A percentile compares a stretch with the other conserved stretches of the same genome.
Evolutionary conservation across 53 echinoderm and acorn worm species (phyloP).

Genomic region (Holothuria scabra): DNA sequence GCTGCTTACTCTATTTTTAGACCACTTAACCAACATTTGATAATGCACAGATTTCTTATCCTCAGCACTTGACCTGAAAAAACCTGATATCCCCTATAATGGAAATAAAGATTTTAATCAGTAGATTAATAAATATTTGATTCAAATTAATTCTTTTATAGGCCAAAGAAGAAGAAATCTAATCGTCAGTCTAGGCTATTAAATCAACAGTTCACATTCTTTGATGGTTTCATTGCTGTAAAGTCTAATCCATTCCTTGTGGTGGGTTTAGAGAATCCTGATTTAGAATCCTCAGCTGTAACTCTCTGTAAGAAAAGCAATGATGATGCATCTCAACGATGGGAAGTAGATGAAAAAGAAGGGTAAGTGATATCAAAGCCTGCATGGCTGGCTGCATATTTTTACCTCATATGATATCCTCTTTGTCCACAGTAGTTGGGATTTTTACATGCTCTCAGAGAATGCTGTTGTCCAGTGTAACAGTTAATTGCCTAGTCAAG

Average conservation of each 20-base stretch:
- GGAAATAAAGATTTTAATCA: neutral
- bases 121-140: neutral
- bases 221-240: slow-evolving; percentile 77
- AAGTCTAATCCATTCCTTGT: slow-evolving; percentile 82
- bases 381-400: no score
- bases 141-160: slow-evolving; percentile 13
- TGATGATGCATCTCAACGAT: slow-evolving; percentile 76
- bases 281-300: slow-evolving; percentile 67
- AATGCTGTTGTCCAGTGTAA: no score
- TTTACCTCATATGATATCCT: no score
- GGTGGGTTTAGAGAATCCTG: slow-evolving; percentile 72
- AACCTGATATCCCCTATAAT: no score
- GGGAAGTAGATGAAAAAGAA: slow-evolving; percentile 63
- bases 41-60: no score
- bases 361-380: slow-evolving; percentile 65
- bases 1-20: no score
- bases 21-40: no score
- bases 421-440: no score
- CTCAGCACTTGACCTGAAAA: no score
- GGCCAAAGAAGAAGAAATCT: slow-evolving; percentile 68
- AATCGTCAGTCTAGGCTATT: slow-evolving; percentile 54
- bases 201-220: slow-evolving; percentile 79
- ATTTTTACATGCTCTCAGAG: no score
- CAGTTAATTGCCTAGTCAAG: no score
- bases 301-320: slow-evolving; percentile 80